Base-by-base conservation (phyloP, 2,113 vertebrate genomes). In the Coregonus clupeaformis region DNA sequence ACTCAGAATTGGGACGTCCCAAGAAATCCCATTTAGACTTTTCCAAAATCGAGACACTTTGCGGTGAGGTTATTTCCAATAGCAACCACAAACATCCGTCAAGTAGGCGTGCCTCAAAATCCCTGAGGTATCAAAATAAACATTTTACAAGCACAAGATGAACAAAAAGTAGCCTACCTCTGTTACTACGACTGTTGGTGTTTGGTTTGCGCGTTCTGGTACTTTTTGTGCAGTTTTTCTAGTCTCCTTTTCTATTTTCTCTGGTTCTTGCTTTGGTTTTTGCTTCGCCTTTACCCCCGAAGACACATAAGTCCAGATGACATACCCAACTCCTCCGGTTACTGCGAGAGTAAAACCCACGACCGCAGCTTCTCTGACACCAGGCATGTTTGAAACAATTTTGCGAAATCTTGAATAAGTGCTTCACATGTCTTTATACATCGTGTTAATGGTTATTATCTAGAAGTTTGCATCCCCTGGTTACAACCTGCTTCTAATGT, bases 281-380 rank as follows among this genome's bases (percentile, higher is more conserved):
- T 7, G 36, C 36, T 42, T 42, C 36, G 36, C 36, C 36, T 42
- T 42, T 42, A 42, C 49, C 64, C 70, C 76, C 32, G 80, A 72
- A 12, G 73, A 68, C 55, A 80, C 29, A 42, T 82, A 86, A 49
- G 14, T 92, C 91, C 93, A 95, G 29, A 91, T 1, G 0, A 85
- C n/a, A 64, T 89, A 93, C 0, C 85, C 92, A 60, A 91, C 78
- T 20, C 90, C 93, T 0, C 90, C 94, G 0, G 91, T 87, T 0
- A 92, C 0, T 1, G 81, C 89, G 4, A 85, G 81, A 20, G 91
- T 88, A 60, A 82, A 86, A 1, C 90, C 89, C 30, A 92, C 20
- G 6, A 93, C 25, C 0, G 86, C 87, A 3, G 82, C 77, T 71
- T 80, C 83, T 36, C 81, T 87, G 52, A 90, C 6, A 0, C 85